phyloP scores from a whole-genome alignment of 2,797 vertebrate species.

The Manis javanica region DNA sequence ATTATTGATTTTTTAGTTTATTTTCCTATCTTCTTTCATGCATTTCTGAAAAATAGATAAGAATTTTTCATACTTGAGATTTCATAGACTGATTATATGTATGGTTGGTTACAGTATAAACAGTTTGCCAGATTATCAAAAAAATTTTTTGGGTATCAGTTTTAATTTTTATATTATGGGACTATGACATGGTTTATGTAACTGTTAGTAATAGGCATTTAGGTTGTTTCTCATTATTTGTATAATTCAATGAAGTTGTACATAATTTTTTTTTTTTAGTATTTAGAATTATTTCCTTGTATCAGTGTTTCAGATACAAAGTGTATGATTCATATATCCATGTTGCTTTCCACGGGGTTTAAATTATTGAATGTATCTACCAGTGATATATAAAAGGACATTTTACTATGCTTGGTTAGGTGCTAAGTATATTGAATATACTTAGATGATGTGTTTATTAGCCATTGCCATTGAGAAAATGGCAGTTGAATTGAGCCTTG shows the following conservation, averaged over 20 bases:
- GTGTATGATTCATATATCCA: neutral
- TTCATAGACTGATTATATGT: neutral
- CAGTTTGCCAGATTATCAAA: neutral
- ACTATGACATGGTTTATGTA: neutral
- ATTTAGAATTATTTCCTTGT: conserved; percentile 17
- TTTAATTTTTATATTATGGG: neutral
- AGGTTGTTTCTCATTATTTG: conserved; percentile 2
- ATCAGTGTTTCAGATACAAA: neutral
- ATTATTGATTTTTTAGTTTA: neutral
- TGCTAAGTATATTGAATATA: neutral
- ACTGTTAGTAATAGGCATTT: neutral
- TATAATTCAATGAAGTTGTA: neutral
- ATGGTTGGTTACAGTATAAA: neutral
- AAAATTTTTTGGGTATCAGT: neutral
- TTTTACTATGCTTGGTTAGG: neutral
- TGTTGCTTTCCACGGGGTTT: neutral
- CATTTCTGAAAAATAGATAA: neutral
- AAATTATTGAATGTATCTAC: neutral
- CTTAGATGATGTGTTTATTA: conserved; percentile 17
- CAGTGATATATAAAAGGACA: neutral
- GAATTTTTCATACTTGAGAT: neutral
- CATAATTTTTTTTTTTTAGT: neutral
- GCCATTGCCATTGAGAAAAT: neutral
- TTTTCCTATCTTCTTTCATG: neutral
- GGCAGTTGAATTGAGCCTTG: neutral